Evolutionary conservation across 2,888 invertebrate species (phyloP).

Genomic region (Eueremaeus valkanovi): DNA sequence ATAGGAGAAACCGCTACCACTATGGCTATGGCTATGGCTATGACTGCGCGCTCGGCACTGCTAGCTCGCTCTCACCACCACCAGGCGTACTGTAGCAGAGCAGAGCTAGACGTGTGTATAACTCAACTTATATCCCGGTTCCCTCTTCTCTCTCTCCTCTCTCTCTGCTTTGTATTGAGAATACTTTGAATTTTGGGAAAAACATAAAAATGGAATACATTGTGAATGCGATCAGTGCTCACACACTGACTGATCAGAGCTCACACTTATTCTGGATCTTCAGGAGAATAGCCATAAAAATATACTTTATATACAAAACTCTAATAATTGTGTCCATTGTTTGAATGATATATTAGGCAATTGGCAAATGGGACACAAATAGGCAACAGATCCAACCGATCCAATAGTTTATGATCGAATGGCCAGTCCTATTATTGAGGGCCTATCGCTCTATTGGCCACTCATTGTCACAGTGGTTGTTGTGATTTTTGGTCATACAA

Average conservation of each 20-base stretch:
- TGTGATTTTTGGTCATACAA: constrained; percentile 24
- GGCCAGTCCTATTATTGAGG: neutral
- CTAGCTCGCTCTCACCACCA: too few relatives aligned
- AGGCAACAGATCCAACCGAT: neutral
- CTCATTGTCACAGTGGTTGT: constrained; percentile 23
- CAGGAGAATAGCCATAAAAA: neutral
- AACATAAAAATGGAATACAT: neutral
- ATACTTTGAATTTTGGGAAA: neutral
- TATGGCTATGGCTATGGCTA: too few relatives aligned
- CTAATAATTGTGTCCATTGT: constrained; percentile 2
- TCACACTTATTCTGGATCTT: neutral
- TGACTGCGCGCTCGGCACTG: too few relatives aligned
- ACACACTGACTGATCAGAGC: too few relatives aligned
- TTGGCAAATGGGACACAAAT: neutral
- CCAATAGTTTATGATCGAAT: neutral
- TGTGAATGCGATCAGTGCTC: too few relatives aligned
- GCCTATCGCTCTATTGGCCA: neutral
- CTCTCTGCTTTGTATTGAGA: neutral
- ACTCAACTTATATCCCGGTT: too few relatives aligned
- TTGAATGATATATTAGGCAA: constrained; percentile 16
- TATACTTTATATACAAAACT: neutral
- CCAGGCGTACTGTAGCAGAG: too few relatives aligned
- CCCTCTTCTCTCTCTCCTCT: too few relatives aligned
- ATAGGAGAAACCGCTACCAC: too few relatives aligned
- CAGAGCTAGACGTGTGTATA: too few relatives aligned